Base-by-base conservation (phyloP, 2,888 invertebrate genomes). In the Alloscopus bannaensis region DNA sequence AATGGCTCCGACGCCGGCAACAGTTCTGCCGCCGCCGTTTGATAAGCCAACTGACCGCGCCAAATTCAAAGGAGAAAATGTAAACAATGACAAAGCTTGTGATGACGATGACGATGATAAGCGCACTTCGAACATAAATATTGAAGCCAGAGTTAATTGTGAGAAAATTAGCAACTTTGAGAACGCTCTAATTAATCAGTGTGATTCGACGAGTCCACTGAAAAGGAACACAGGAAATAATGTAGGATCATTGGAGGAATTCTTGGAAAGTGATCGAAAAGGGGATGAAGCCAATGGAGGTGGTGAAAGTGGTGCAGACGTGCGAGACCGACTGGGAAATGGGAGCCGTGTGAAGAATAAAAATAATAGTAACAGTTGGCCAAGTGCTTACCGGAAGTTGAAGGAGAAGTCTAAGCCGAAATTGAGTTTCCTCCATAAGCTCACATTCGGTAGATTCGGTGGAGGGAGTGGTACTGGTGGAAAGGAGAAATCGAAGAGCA, bases 361-460 rank as follows among this genome's bases (percentile, higher is more conserved):
- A 28, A 42, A 29, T 24, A 70, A 59, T 22, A 55, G 52, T 55
- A 28, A 64, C n/a, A 72, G 64, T 40, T 72, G 72, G 72, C 72
- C 62, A 1, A 64, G 40, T 29, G 62, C 72, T 29, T 59, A 68
- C 47, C 42, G 60, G 40, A 75, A 70, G 52, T n/a, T 55, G 42
- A 68, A 57, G 29, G 69, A 70, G 20, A 71, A 71, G 18, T 55
- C 59, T 16, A 79, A 70, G 24, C 76, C 73, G 6, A 82, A 80
- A 60, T 57, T 79, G 0, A 72, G 66, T 57, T 82, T 82, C 45
- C 60, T 82, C 3, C 79, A 76, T 22, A 31, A 72, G 36, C 42
- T 82, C 42, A 71, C 81, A 4, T 71, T 79, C 24, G 72, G 76
- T 2, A 79, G 59, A 70, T 71, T 82, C 65, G 82, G 76, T n/a